phyloP scores from a whole-genome alignment of 2,113 vertebrate genomes.

The Caracal caracal region DNA sequence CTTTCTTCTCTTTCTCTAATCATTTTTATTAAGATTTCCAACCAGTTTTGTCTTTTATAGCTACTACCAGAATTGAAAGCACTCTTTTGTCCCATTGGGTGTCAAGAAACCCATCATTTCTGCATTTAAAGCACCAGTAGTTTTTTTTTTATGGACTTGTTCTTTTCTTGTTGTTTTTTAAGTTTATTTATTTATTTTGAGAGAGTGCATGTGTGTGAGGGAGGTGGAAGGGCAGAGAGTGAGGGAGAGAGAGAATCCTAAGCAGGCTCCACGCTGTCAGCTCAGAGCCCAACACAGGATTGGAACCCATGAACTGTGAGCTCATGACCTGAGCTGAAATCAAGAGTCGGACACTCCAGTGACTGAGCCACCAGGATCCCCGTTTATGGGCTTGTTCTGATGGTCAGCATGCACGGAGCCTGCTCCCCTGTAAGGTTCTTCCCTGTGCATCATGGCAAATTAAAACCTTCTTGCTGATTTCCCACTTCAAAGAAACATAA shows the following conservation, averaged over 20 bases:
- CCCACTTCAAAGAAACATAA: background rate
- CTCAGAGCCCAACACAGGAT: no score
- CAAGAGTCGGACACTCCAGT: no score
- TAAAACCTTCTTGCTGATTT: background rate
- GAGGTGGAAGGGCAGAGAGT: no score
- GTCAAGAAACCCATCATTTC: background rate
- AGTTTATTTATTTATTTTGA: no score
- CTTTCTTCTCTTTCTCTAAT: background rate
- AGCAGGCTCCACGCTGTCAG: no score
- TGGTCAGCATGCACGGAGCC: no score
- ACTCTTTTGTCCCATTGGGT: background rate
- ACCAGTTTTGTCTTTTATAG: background rate
- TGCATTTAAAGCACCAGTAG: background rate
- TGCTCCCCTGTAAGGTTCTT: background rate
- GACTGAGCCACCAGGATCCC: no score
- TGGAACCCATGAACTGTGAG: no score
- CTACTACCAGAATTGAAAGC: background rate
- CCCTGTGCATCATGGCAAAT: background rate
- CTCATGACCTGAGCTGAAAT: no score
- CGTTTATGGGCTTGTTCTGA: background rate
- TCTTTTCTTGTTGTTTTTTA: no score
- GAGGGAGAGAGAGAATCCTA: no score
- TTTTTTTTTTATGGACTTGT: background rate
- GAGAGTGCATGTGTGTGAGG: no score
- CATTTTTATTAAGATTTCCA: slow-evolving; percentile 1